These are phyloP conservation scores for Bombus affinis DNA, from an alignment of 1,140 invertebrate species.

Conservation along the genomic window DNA sequence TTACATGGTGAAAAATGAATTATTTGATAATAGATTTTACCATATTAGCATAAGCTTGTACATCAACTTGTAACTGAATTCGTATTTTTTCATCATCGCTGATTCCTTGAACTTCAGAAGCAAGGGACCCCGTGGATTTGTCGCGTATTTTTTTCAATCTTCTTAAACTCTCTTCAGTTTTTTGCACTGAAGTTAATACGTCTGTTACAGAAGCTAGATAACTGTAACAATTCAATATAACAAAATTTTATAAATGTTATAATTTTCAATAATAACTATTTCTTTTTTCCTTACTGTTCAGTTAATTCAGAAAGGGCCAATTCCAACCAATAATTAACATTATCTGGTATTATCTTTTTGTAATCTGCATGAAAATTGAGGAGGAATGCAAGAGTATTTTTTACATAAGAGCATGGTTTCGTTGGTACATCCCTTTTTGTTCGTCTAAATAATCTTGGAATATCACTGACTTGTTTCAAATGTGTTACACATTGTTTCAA, in stretches of 20 bases:
- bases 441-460: conserved; percentile 95
- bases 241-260: neutral
- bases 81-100: conserved; percentile 97
- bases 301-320: conserved; percentile 86
- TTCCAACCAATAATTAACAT: conserved; percentile 83
- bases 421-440: conserved; percentile 94
- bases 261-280: neutral
- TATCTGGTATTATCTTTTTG: conserved; percentile 81
- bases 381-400: conserved; percentile 86
- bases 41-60: conserved; percentile 84
- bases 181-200: conserved; percentile 95
- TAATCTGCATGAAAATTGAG: conserved; percentile 85
- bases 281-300: conserved; percentile 84
- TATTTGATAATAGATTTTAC: conserved; percentile 52
- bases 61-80: conserved; percentile 94
- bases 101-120: conserved; percentile 82
- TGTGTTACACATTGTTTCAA: conserved; percentile 83
- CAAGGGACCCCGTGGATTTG: conserved; percentile 82
- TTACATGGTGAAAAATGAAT: neutral
- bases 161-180: conserved; percentile 96
- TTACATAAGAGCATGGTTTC: conserved; percentile 90
- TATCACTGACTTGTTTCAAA: conserved; percentile 92
- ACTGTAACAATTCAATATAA: conserved; percentile 82
- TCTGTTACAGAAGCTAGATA: conserved; percentile 92
- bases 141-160: conserved; percentile 93